Evolutionary conservation across 2,797 vertebrate species (phyloP), one percentile per base, ranked within the genome.

Genomic region (Erpetoichthys calabaricus): DNA sequence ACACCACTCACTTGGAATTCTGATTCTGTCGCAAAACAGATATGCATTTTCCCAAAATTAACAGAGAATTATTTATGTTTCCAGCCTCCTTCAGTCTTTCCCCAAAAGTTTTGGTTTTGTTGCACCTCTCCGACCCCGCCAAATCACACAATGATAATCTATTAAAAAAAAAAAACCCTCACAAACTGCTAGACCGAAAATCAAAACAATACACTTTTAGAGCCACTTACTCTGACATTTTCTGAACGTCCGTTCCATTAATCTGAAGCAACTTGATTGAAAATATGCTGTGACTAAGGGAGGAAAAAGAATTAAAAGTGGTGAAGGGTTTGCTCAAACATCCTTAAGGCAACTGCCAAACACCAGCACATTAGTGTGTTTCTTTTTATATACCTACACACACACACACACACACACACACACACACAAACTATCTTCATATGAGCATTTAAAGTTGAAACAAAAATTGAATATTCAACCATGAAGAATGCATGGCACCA

Each of bases 31-130:
- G 84, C 4, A 94, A 60, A 1, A 85, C 89, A 10, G 77, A 81
- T 67, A 96, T 91, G 64, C 90, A 93, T 65, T 94, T 96, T 52
- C 91, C 92, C 68, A 96, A 79, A 59, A 89, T 95, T 59, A 94
- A 87, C 63, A 95, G 81, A 3, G 92, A 95, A 65, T 83, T 92
- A 72, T 95, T 96, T 10, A 96, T 95, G 70, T 90, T 95, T 7
- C 87, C 89, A 0, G 92, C 91, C 73, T 96, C 92, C 70, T 90
- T 92, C 9, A 96, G 77, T 57, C 90, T 74, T 25, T 92, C 88
- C 41, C 91, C 91, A 56, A 91, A 84, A 0, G 89, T 89, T 49
- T 89, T 86, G 2, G 91, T 86, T 77, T 90, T 94, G 74, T 90
- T 89, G 68, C 91, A 95, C 63, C 90, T 71, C 65, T 96, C 92